A percentile compares a stretch with the other conserved stretches of the same genome.
Evolutionary conservation across 2,888 invertebrate species (phyloP).

Genomic region (Papilio gigon): DNA sequence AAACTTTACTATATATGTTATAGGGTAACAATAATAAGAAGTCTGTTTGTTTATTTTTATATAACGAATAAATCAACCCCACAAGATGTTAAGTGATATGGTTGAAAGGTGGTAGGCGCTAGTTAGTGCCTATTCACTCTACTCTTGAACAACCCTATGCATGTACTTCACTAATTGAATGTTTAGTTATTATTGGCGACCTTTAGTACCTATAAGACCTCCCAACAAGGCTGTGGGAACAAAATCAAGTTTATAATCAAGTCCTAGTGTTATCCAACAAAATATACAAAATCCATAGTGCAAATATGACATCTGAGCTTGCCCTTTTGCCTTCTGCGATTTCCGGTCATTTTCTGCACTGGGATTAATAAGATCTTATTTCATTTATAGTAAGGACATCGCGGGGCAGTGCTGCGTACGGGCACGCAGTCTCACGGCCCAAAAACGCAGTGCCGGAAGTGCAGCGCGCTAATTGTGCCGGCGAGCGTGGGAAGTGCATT

Average conservation of each 20-base stretch:
- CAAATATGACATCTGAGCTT: neutral
- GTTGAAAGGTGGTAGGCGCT: no score
- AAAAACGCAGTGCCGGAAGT: conserved; percentile 41
- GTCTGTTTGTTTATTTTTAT: no score
- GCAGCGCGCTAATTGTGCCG: conserved; percentile 41
- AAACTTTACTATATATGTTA: neutral
- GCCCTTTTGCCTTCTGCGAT: neutral
- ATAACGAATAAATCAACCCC: no score
- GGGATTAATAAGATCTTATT: neutral
- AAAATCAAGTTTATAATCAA: neutral
- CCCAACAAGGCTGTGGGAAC: neutral
- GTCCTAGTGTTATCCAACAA: neutral
- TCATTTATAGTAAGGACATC: conserved; percentile 20
- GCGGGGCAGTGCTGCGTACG: neutral
- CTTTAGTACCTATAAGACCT: neutral
- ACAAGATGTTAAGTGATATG: no score
- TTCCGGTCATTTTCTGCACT: neutral
- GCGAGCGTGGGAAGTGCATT: conserved; percentile 41
- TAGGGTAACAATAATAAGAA: no score
- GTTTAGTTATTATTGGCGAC: neutral
- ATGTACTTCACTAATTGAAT: neutral
- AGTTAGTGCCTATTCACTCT: no score
- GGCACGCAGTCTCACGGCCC: conserved; percentile 42
- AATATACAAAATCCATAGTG: neutral
- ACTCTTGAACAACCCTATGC: neutral